phyloP scores from a whole-genome alignment of 2,797 vertebrate genomes.

The Xenopus petersii region DNA sequence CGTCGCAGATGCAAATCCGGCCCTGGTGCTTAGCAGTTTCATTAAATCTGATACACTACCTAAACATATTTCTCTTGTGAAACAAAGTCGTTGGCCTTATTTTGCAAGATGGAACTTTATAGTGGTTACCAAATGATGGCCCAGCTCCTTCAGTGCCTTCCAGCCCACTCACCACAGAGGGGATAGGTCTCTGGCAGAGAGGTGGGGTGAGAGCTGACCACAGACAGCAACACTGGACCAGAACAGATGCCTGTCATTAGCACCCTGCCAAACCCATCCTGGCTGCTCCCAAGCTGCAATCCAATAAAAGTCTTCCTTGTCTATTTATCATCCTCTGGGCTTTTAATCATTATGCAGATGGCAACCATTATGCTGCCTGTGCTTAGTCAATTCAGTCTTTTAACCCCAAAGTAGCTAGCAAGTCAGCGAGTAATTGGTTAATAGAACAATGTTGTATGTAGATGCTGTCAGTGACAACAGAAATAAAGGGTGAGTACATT shows the following conservation, averaged over 20 bases:
- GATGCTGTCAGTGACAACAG: no score
- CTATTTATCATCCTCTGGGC: slow-evolving; percentile 78
- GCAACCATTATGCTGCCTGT: slow-evolving; percentile 65
- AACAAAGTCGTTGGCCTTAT: no score
- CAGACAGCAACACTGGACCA: slow-evolving; percentile 16
- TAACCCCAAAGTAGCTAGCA: no score
- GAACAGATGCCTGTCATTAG: slow-evolving; percentile 72
- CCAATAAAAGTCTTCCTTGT: slow-evolving; percentile 74
- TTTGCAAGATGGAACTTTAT: neutral
- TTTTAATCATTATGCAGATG: slow-evolving; percentile 78
- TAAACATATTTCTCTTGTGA: no score
- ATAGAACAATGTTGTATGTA: no score
- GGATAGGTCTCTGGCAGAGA: neutral
- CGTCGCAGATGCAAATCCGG: no score
- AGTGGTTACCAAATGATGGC: neutral
- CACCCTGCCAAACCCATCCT: slow-evolving; percentile 69
- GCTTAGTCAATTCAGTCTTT: neutral
- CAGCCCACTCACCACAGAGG: slow-evolving; percentile 10
- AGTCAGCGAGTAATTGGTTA: no score
- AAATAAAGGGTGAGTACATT: no score
- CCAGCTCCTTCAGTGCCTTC: slow-evolving; percentile 5
- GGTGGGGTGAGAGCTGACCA: neutral
- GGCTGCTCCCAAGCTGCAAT: slow-evolving; percentile 72
- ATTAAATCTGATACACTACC: no score
- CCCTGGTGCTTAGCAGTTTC: no score